Base-by-base conservation (phyloP, 2,888 invertebrate species). In the Hirtodrosophila duncani region DNA sequence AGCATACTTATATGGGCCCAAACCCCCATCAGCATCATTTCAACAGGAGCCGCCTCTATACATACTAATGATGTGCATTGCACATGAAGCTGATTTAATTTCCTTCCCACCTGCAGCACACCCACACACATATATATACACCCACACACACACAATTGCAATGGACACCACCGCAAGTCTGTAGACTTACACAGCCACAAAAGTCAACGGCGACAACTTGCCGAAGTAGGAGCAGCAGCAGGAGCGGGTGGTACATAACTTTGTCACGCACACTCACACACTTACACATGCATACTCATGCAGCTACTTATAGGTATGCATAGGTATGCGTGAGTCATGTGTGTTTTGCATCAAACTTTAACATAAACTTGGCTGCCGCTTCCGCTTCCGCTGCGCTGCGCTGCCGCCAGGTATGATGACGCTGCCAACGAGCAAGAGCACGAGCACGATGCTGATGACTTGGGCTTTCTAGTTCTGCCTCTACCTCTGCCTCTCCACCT, bases 51-150 rank as follows among this genome's bases (percentile, higher is more conserved):
- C 38, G 43, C 44, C 59, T 53, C 49, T 62, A 56, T 65, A 67
- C 77, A 77, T 77, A 72, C 77, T 77, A 72, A 72, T 77, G 77
- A 74, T 69, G 72, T 72, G 69, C 77, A 77, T 29, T 53, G 62
- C 69, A 64, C 77, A 74, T 60, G 72, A 67, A 64, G 69, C 68
- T 77, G 72, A 74, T 72, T 74, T 77, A 74, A 74, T 74, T 74
- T 74, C 77, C 72, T 74, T 57, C 63, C 53, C 53, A 71, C 69
- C 67, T 69, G 67, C 49, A 48, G 23, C 42, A 51, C 42, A 36
- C 41, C 43, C 26, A 11, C 34, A 26, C 6, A 8, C 21, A 48
- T 30, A 20, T 36, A 30, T 23, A 24, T 21, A 13, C 9, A 23
- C 39, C 23, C 5, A 13, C 23, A 43, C 17, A 16, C 33, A 27